Conservation (phyloP, 2,797 vertebrate species). For the Xyrichtys novacula region DNA sequence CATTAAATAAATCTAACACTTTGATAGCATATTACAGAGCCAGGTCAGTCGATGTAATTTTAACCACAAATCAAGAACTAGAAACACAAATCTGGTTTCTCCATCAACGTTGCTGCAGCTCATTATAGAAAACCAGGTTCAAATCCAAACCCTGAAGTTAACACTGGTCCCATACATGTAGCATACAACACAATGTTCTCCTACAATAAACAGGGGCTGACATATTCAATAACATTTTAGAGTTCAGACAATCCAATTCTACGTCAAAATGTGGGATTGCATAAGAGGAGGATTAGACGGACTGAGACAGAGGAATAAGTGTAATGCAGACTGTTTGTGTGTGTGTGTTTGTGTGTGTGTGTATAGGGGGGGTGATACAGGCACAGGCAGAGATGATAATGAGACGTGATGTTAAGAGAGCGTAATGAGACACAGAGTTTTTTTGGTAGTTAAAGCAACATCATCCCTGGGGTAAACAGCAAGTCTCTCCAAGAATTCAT, state of each 20-base stretch:
- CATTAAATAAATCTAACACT: too few relatives aligned
- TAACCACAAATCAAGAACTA: background rate
- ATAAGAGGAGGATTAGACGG: conserved; percentile 32
- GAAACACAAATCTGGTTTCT: background rate
- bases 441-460: conserved; percentile 37
- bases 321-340: conserved; percentile 38
- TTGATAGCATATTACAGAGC: background rate
- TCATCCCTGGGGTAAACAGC: conserved; percentile 29
- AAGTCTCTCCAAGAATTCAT: conserved; percentile 45
- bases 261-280: conserved; percentile 38
- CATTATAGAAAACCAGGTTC: background rate
- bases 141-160: conserved; percentile 19
- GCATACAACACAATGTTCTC: conserved; percentile 12
- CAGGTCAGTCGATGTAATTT: background rate
- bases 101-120: background rate
- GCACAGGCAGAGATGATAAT: conserved; percentile 39
- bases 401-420: conserved; percentile 35
- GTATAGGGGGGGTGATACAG: conserved; percentile 8
- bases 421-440: conserved; percentile 42
- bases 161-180: conserved; percentile 18
- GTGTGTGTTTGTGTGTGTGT: conserved; percentile 30
- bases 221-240: conserved; percentile 23
- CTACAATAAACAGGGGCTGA: conserved; percentile 26
- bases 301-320: conserved; percentile 15
- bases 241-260: conserved; percentile 29